These are phyloP conservation scores for Leucophenga varia DNA, from an alignment of 1,140 invertebrate species.

Conservation along the genomic window DNA sequence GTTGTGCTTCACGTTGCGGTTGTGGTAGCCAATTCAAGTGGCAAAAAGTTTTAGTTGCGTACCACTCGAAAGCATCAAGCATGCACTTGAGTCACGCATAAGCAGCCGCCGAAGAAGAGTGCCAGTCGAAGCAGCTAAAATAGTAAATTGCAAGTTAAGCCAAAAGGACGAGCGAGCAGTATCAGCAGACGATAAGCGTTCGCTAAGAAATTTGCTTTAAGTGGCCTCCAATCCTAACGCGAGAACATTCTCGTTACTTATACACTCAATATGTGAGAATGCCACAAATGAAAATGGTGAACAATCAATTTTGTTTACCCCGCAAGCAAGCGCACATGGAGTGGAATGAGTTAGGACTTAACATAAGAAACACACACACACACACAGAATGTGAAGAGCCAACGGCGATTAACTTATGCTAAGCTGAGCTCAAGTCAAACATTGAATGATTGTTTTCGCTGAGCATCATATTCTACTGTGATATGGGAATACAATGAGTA, in stretches of 20 bases:
- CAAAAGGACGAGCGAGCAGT: conserved; percentile 40
- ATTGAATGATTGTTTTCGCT: conserved; percentile 51
- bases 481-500: too few relatives aligned
- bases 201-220: not conserved
- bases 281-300: conserved; percentile 43
- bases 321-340: conserved; percentile 17
- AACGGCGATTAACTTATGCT: conserved; percentile 51
- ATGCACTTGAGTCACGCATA: conserved; percentile 51
- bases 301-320: conserved; percentile 50
- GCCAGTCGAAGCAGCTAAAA: conserved; percentile 8
- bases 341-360: too few relatives aligned
- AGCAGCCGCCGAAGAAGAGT: too few relatives aligned
- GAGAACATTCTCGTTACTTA: not conserved
- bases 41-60: conserved; percentile 48
- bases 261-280: conserved; percentile 6
- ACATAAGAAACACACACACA: too few relatives aligned
- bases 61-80: conserved; percentile 42
- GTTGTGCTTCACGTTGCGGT: conserved; percentile 18
- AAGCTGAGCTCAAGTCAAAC: conserved; percentile 49
- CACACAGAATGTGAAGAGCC: conserved; percentile 21
- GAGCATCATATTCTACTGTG: too few relatives aligned
- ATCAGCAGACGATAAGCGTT: not conserved
- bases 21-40: conserved; percentile 36
- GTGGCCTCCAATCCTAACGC: conserved; percentile 7
- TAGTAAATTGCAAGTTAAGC: conserved; percentile 46